Conservation (phyloP, 2,888 invertebrate species). For the Lasioglossum morio region DNA sequence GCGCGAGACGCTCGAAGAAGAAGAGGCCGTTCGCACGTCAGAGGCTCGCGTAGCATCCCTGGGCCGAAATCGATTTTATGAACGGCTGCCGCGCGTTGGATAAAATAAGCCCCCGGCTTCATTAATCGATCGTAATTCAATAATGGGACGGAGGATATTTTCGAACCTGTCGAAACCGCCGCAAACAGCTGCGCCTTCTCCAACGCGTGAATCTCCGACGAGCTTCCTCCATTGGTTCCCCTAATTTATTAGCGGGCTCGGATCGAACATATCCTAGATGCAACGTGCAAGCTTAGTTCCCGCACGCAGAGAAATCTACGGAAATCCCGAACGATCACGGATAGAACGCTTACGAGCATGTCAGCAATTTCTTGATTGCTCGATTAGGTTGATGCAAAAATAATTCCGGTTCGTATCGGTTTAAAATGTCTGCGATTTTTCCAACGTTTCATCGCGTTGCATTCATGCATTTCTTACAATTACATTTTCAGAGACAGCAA, state of each 20-base stretch:
- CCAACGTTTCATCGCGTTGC: too few relatives aligned
- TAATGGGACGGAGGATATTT: conserved; percentile 7
- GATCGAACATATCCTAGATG: neutral
- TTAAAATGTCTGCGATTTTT: too few relatives aligned
- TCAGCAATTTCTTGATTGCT: neutral
- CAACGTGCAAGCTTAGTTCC: neutral
- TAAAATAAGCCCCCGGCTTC: conserved; percentile 6
- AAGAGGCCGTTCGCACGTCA: neutral
- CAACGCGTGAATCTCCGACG: neutral
- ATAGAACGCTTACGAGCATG: neutral
- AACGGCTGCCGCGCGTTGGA: too few relatives aligned
- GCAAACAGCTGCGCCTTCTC: neutral
- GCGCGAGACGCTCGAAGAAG: conserved; percentile 5
- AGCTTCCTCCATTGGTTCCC: neutral
- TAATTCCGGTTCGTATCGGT: neutral
- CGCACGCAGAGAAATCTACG: neutral
- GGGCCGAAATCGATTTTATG: conserved; percentile 25
- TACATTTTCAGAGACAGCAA: too few relatives aligned
- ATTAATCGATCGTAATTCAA: conserved; percentile 35
- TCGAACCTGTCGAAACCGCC: neutral
- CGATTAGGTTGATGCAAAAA: neutral
- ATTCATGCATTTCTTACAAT: too few relatives aligned
- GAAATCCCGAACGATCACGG: neutral
- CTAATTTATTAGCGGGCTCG: conserved; percentile 6
- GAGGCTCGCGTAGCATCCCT: conserved; percentile 2